Base-by-base conservation (phyloP, 2,888 invertebrate genomes). In the Petrophora chlorosata region DNA sequence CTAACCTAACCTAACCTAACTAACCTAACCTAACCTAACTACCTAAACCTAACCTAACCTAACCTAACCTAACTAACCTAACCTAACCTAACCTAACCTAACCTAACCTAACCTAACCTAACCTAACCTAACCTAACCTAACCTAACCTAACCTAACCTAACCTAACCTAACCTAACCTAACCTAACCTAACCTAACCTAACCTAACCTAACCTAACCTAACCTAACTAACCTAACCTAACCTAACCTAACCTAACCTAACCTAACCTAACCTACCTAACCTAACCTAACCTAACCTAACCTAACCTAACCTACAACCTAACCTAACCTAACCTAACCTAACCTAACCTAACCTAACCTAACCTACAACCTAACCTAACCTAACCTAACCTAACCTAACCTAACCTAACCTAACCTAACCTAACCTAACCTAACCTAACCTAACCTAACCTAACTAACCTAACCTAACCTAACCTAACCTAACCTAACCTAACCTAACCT, bases 281-380 rank as follows among this genome's bases (percentile, higher is more conserved):
- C 56, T 53, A 53, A 56, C 50, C 55, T 55, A 53, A 59, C 56
- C 55, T 53, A 51, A 50, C 53, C 51, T 55, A 51, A 55, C 53
- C 56, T 53, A 53, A 56, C 51, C 57, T 51, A 51, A 57, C 51
- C 57, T 51, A 51, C 50, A 56, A 56, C 53, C 53, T 53, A 57
- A 57, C 53, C 53, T 51, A 55, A 55, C 51, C 51, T 48, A 47
- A 56, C 44, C 51, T 51, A 38, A 50, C 39, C 50, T 40, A 38
- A 42, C 41, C 46, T 42, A 42, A 46, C 40, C 46, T 41, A 42
- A 48, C 41, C 48, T 42, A 42, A 48, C 41, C 47, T 39, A 35
- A 43, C 34, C 47, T 30, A 35, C 32, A 35, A 41, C 39, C 45
- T 40, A 40, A 45, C 39, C 48, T 41, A 38, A 45, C 36, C 49